phyloP scores from a whole-genome alignment of 1,140 invertebrate species.

The Aphis gossypii region DNA sequence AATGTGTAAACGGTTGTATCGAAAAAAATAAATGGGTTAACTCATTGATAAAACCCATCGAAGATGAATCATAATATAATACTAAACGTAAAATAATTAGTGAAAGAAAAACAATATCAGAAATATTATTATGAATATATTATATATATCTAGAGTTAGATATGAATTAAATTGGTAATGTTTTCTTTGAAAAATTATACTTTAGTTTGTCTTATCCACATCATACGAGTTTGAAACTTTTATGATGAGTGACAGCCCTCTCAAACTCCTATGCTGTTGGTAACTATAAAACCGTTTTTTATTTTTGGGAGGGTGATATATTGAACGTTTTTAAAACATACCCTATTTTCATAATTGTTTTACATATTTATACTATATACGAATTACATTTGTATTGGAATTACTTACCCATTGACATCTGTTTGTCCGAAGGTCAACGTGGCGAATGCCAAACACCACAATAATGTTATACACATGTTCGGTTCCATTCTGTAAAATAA shows the following conservation, averaged over 20 bases:
- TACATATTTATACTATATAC: background rate
- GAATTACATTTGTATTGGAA: background rate
- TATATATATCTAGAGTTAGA: no score
- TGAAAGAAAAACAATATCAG: background rate
- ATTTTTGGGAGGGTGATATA: background rate
- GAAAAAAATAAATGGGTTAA: background rate
- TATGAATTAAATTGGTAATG: background rate
- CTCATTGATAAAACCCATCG: background rate
- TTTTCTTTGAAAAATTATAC: background rate
- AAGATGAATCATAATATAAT: background rate
- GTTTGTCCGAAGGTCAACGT: conserved; percentile 1
- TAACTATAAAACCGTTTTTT: background rate
- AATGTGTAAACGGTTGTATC: background rate
- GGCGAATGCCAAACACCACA: conserved; percentile 34
- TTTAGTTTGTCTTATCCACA: background rate
- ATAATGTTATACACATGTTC: background rate
- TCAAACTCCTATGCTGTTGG: no score
- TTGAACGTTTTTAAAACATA: background rate
- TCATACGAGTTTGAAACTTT: background rate
- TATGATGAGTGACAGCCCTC: background rate
- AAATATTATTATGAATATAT: background rate
- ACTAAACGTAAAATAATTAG: background rate
- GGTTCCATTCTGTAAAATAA: conserved; percentile 40
- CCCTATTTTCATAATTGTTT: background rate
- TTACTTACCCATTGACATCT: conserved; percentile 23